phyloP scores from a whole-genome alignment of 2,113 vertebrate species.

The Hyla sarda region DNA sequence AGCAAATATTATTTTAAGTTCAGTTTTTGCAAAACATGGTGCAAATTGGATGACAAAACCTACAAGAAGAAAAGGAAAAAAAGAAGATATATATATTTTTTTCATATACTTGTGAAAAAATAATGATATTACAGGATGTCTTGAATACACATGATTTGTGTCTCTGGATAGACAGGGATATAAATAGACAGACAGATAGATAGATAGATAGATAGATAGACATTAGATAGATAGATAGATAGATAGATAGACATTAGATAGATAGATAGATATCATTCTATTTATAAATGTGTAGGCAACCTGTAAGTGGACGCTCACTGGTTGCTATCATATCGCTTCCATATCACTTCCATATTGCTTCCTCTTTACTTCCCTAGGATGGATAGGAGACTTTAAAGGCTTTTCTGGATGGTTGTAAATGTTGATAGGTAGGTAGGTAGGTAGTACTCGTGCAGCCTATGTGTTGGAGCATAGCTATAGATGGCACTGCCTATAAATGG shows the following conservation, averaged over 20 bases:
- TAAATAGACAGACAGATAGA: neutral
- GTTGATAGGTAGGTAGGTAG: too few relatives aligned
- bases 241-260: neutral
- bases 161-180: neutral
- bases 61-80: neutral
- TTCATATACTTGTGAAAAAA: neutral
- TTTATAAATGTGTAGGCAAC: too few relatives aligned
- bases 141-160: neutral
- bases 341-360: too few relatives aligned
- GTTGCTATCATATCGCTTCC: too few relatives aligned
- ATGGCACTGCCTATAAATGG: too few relatives aligned
- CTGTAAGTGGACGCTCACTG: too few relatives aligned
- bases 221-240: neutral
- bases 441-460: too few relatives aligned
- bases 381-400: too few relatives aligned
- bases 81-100: neutral
- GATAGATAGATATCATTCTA: neutral
- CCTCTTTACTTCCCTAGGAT: too few relatives aligned
- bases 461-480: too few relatives aligned
- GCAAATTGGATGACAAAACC: neutral
- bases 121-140: too few relatives aligned
- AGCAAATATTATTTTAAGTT: conserved; percentile 22
- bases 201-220: neutral
- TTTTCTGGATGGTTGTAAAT: too few relatives aligned
- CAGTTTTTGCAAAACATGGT: neutral